Percentiles rank a stretch among this genome's conserved stretches.
Evolutionary conservation across 2,797 vertebrate genomes (phyloP).

Genomic region (Chaetophractus vellerosus): DNA sequence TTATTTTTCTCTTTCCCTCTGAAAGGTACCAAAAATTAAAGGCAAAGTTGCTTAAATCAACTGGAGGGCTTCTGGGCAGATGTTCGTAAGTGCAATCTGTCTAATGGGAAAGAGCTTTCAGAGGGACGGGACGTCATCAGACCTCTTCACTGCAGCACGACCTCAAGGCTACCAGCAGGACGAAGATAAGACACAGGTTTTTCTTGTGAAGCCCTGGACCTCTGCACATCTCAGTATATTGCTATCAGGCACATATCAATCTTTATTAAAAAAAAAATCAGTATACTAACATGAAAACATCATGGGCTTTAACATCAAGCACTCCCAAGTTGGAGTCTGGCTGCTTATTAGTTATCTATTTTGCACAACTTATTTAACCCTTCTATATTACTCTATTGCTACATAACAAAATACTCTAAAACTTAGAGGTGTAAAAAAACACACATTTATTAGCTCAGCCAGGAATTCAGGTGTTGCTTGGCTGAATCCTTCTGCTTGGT

Average conservation of each 20-base stretch:
- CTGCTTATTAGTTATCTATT: not conserved
- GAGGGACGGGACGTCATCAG: not conserved
- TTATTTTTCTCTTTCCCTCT: slow-evolving; percentile 71
- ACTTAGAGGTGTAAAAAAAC: not conserved
- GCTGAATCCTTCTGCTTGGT: not conserved
- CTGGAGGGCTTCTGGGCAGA: slow-evolving; percentile 36
- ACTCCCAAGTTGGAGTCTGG: not conserved
- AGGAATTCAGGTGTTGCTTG: not conserved
- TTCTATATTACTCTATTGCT: not conserved
- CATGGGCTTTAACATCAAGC: not conserved
- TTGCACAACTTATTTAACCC: not conserved
- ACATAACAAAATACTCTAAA: slow-evolving; percentile 13
- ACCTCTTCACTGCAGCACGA: not conserved
- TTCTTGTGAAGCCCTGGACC: not conserved
- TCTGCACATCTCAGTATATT: not conserved
- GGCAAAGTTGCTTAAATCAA: slow-evolving; percentile 7
- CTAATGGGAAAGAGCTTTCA: slow-evolving; percentile 55
- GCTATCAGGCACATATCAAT: not conserved
- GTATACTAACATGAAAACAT: not conserved
- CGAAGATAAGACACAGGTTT: fast-evolving
- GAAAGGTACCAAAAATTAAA: slow-evolving; percentile 63
- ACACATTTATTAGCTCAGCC: too few species aligned
- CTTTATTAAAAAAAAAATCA: too few species aligned
- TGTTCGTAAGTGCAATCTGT: slow-evolving; percentile 47
- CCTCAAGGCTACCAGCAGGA: not conserved